Evolutionary conservation across 2,888 invertebrate genomes (phyloP), one percentile per base, ranked within the genome.

Genomic region (Phoenoteleia sp.): DNA sequence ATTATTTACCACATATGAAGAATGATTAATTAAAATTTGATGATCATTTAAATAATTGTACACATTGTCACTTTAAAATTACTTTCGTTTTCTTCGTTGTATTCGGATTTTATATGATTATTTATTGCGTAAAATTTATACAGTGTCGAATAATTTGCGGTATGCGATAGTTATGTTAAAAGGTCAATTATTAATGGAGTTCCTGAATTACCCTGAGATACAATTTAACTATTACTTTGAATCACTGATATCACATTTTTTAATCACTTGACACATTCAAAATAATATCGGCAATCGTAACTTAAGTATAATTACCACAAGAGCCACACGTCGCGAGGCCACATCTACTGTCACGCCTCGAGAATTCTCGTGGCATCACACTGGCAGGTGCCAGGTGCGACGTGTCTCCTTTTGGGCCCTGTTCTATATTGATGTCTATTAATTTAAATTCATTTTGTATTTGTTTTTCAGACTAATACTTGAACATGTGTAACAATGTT

Each of bases 271-370:
- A 54, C 58, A 45, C 72, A 36, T 25, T 25, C 75, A 17, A 33
- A 66, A 60, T 77, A 54, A 54, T 49, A 64, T 58, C 27, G 58
- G 17, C 66, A 33, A 69, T 13, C 36, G 29, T 45, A 76, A 62
- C 9, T 62, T 56, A 64, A 76, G 56, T 71, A 71, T 58, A 71
- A 76, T 82, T 84, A 81, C 81, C 84, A 81, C 79, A 82, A 86
- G 84, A 84, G 84, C 84, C 87, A 85, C 89, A 89, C 87, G 89
- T 89, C 89, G 89, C 88, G 86, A 87, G 87, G 88, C 89, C 87
- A 88, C 88, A 89, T 88, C 87, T 87, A 87, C 88, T 90, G 90
- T 91, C 90, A 89, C 88, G 90, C 89, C 88, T 91, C 88, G 81
- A 86, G 88, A 87, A 86, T 86, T 86, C 84, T 87, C 86, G 86